phyloP scores from a whole-genome alignment of 2,888 invertebrate genomes.

The Galerucella calmariensis region DNA sequence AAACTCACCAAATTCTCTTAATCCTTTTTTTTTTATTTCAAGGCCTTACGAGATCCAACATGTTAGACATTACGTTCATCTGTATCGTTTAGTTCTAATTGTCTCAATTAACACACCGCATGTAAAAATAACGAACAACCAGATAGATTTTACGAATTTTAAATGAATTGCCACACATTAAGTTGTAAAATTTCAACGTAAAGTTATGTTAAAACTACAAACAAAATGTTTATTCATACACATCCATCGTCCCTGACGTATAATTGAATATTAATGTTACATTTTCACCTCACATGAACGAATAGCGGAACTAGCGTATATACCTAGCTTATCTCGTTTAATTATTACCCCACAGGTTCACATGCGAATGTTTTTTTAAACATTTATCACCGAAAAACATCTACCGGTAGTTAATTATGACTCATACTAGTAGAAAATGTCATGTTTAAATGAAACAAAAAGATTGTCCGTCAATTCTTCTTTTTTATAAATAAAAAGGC shows the following conservation, averaged over 20 bases:
- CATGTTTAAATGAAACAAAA: no score
- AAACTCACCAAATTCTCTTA: no score
- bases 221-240: slow-evolving; percentile 12
- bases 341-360: slow-evolving; percentile 1
- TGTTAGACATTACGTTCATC: no score
- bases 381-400: not conserved
- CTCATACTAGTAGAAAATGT: no score
- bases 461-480: no score
- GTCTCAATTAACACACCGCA: not conserved
- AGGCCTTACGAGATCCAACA: no score
- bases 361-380: slow-evolving; percentile 2
- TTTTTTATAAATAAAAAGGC: no score
- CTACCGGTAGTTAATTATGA: not conserved
- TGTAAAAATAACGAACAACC: not conserved
- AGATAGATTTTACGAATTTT: not conserved
- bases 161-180: not conserved
- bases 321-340: not conserved
- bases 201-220: not conserved
- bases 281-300: slow-evolving; percentile 9
- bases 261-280: slow-evolving; percentile 10
- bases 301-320: not conserved
- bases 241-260: slow-evolving; percentile 4
- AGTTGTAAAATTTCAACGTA: not conserved
- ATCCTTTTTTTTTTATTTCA: no score
- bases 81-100: no score